Conservation (phyloP, 1,140 invertebrate genomes). For the Hermetia illucens region DNA sequence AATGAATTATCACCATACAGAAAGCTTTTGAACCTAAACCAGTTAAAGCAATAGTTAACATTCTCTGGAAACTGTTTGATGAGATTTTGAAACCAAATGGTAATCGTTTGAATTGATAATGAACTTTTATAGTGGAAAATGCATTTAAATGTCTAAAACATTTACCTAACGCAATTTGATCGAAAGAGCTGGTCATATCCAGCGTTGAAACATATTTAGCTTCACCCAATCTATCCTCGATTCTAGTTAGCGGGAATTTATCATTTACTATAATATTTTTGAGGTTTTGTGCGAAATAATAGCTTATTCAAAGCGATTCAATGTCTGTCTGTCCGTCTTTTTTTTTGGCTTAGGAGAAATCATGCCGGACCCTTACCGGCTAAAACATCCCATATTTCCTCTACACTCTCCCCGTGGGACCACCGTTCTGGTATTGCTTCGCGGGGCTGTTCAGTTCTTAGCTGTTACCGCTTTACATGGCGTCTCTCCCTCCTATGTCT, state of each 20-base stretch:
- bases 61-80: slow-evolving; percentile 6
- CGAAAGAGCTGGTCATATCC: slow-evolving; percentile 31
- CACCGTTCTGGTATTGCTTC: too few relatives aligned
- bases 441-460: too few relatives aligned
- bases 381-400: too few relatives aligned
- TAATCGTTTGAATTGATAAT: slow-evolving; percentile 7
- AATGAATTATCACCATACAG: slow-evolving; percentile 15
- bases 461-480: too few relatives aligned
- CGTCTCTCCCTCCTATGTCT: too few relatives aligned
- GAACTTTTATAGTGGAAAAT: slow-evolving; percentile 5
- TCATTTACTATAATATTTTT: slow-evolving; percentile 15
- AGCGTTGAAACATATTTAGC: slow-evolving; percentile 25
- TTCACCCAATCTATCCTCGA: slow-evolving; percentile 25
- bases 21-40: slow-evolving; percentile 8
- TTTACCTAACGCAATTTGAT: slow-evolving; percentile 28
- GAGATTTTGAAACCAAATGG: slow-evolving; percentile 9
- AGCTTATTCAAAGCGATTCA: slow-evolving; percentile 13
- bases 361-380: too few relatives aligned
- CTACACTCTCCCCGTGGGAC: too few relatives aligned
- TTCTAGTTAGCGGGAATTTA: slow-evolving; percentile 33
- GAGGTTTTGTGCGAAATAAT: slow-evolving; percentile 11
- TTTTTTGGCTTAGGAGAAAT: too few relatives aligned
- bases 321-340: slow-evolving; percentile 5
- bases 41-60: slow-evolving; percentile 8
- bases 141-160: slow-evolving; percentile 17